A percentile compares a stretch with the other conserved stretches of the same genome.
phyloP scores from a whole-genome alignment of 1,140 invertebrate genomes.

The Leptoteleia sp. region DNA sequence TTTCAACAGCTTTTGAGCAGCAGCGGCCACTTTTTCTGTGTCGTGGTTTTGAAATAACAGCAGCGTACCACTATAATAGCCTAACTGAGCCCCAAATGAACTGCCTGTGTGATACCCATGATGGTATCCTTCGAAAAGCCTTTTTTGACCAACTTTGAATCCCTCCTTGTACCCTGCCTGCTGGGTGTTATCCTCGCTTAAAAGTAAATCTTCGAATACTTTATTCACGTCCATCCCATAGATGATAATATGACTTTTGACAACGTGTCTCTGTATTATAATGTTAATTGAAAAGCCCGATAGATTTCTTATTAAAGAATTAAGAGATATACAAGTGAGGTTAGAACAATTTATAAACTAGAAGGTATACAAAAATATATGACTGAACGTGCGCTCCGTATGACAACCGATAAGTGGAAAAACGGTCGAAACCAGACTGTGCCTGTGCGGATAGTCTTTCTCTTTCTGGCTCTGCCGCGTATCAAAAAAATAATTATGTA shows the following conservation, averaged over 20 bases:
- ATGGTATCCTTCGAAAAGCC: constrained; percentile 75
- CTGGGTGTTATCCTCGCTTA: constrained; percentile 75
- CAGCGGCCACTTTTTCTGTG: constrained; percentile 81
- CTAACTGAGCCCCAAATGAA: constrained; percentile 74
- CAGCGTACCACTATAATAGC: constrained; percentile 75
- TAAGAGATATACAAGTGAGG: no score
- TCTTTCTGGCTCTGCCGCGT: no score
- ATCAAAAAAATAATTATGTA: no score
- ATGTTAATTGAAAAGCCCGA: no score
- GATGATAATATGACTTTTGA: not conserved
- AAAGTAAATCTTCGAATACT: constrained; percentile 75
- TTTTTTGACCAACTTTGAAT: constrained; percentile 70
- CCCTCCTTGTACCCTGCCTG: constrained; percentile 74
- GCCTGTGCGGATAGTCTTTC: no score
- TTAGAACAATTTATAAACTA: no score
- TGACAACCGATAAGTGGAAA: no score
- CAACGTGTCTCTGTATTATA: not conserved
- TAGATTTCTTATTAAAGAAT: no score
- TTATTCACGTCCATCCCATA: constrained; percentile 74
- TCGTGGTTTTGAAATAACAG: constrained; percentile 66
- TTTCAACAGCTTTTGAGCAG: constrained; percentile 82
- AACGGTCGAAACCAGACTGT: no score
- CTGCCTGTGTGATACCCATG: constrained; percentile 77
- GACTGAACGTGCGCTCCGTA: no score
- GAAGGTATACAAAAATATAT: no score